Base-by-base conservation (phyloP, 2,888 invertebrate species). In the Xiphydria camelus region DNA sequence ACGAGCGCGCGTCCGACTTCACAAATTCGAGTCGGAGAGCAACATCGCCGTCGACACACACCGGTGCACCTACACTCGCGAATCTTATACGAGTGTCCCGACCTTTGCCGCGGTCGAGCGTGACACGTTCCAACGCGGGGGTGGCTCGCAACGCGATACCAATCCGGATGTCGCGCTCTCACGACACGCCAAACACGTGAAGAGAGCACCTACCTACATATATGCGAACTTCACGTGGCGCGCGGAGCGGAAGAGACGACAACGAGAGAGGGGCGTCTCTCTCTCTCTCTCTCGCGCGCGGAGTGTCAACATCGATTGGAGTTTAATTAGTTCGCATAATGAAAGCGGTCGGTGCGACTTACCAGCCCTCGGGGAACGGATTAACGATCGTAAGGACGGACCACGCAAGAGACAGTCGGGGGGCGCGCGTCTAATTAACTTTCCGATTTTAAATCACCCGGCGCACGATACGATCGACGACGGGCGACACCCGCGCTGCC, bases 281-380 rank as follows among this genome's bases (percentile, higher is more conserved):
- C n/a, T n/a, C n/a, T n/a, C n/a, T n/a, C n/a, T n/a, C n/a, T n/a
- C n/a, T n/a, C n/a, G n/a, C n/a, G n/a, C n/a, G 23, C 26, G 31
- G 46, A 47, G 42, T 38, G 47, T 50, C 47, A 45, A 49, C 33
- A 47, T 57, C 51, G 65, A 70, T 70, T 65, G 67, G 59, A 63
- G 61, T 68, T 71, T 69, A 70, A 71, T 71, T 70, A 69, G 68
- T 70, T 64, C 55, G 64, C 64, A 65, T 66, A 67, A 69, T 68
- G 64, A 66, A 66, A 62, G 60, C 58, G 55, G 54, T 36, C 47
- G 48, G 40, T 38, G 29, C 15, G 29, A 29, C 12, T 29, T n/a
- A n/a, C n/a, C n/a, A n/a, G n/a, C n/a, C 5, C 4, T 29, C 14
- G 15, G 38, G 23, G 23, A 26, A 31, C 35, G 7, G 25, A 20